phyloP scores from a whole-genome alignment of 2,888 invertebrate species.

The Brachyptera putata region DNA sequence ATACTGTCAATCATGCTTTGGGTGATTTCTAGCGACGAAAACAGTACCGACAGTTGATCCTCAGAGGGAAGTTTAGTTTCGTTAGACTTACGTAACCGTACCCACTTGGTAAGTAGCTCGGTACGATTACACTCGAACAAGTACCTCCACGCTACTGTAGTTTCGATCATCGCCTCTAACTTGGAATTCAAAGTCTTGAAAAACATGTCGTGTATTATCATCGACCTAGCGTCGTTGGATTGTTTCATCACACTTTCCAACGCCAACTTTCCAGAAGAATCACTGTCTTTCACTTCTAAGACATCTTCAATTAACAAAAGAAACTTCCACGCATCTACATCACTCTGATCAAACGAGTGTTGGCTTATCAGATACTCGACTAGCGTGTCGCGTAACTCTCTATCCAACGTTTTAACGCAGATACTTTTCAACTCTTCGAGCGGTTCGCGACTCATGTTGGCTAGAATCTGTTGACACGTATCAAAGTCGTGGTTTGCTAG shows the following conservation, averaged over 20 bases:
- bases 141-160: constrained; percentile 57
- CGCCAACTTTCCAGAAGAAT: constrained; percentile 41
- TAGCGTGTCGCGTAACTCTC: constrained; percentile 60
- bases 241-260: constrained; percentile 49
- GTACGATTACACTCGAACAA: constrained; percentile 56
- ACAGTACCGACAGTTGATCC: no score
- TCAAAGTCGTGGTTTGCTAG: constrained; percentile 59
- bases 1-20: constrained; percentile 56
- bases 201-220: constrained; percentile 55
- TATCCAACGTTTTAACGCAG: constrained; percentile 56
- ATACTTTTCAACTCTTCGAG: constrained; percentile 53
- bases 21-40: constrained; percentile 44
- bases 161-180: constrained; percentile 50
- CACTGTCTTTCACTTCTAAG: constrained; percentile 34
- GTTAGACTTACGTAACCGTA: constrained; percentile 52
- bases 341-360: constrained; percentile 42
- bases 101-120: constrained; percentile 58
- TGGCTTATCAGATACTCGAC: constrained; percentile 54
- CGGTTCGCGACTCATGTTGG: constrained; percentile 58
- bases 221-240: constrained; percentile 52
- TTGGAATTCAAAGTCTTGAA: constrained; percentile 53
- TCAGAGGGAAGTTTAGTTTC: constrained; percentile 39
- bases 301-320: constrained; percentile 41
- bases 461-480: constrained; percentile 59
- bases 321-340: constrained; percentile 46